phyloP scores from a whole-genome alignment of 2,113 vertebrate genomes.

The human (Homo sapiens) region DNA sequence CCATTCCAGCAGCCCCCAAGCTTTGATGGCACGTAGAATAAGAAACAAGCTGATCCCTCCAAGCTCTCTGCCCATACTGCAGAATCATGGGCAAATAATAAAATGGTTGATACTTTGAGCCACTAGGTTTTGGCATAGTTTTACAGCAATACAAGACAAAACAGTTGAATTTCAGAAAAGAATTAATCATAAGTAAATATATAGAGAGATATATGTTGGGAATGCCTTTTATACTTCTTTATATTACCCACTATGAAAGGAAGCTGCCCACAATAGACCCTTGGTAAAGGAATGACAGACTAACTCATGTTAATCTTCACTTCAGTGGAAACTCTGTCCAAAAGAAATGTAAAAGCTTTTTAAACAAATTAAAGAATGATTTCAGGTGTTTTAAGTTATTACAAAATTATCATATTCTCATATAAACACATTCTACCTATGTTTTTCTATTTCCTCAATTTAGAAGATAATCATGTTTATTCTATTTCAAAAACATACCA shows the following conservation, averaged over 20 bases:
- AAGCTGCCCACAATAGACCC: not conserved
- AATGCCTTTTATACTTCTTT: constrained; percentile 10
- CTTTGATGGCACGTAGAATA: not conserved
- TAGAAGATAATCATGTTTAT: constrained; percentile 44
- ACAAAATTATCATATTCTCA: constrained; percentile 19
- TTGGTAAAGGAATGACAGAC: constrained; percentile 15
- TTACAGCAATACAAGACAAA: constrained; percentile 45
- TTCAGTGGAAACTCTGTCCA: not conserved
- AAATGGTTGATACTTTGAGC: not conserved
- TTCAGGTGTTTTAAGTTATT: constrained; percentile 6
- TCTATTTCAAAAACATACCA: constrained; percentile 36
- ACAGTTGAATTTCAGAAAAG: constrained; percentile 17
- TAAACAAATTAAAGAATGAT: constrained; percentile 30
- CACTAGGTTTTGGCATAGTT: constrained; percentile 37
- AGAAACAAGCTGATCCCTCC: not conserved
- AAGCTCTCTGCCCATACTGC: not conserved
- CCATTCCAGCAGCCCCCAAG: not conserved
- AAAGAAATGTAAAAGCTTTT: constrained; percentile 44
- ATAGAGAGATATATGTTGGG: not conserved
- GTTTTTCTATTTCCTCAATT: constrained; percentile 49
- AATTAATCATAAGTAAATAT: constrained; percentile 31
- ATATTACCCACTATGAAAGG: not conserved
- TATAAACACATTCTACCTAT: constrained; percentile 39
- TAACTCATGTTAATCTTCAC: constrained; percentile 27
- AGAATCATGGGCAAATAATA: constrained; percentile 26